These are phyloP conservation scores for Rhizoglyphus robini DNA, from an alignment of 1,140 invertebrate species.

Conservation along the genomic window DNA sequence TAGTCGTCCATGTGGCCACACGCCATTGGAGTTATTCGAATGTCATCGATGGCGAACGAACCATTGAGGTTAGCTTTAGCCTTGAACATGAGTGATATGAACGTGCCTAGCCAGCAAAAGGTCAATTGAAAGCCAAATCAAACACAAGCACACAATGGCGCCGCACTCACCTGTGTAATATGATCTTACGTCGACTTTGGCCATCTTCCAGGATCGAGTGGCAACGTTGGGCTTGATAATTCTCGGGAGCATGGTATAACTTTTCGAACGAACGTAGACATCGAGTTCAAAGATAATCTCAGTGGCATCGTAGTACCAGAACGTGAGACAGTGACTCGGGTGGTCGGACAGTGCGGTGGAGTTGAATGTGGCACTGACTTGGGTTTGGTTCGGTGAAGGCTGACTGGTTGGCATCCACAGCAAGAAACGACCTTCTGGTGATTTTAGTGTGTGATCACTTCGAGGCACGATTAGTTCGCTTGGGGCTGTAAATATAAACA, in stretches of 20 bases:
- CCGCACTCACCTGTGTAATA: too few relatives aligned
- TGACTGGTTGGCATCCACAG: not conserved
- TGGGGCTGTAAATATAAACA: too few relatives aligned
- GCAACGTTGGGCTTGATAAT: not conserved
- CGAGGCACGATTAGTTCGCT: not conserved
- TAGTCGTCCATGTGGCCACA: slow-evolving; percentile 4
- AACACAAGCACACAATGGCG: too few relatives aligned
- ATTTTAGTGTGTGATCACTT: not conserved
- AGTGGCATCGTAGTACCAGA: not conserved
- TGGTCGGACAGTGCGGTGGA: not conserved
- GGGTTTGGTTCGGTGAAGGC: too few relatives aligned
- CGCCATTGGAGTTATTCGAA: not conserved
- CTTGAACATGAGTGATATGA: not conserved
- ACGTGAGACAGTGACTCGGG: not conserved
- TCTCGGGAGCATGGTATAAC: not conserved
- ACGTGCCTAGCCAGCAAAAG: too few relatives aligned
- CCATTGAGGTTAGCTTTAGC: not conserved
- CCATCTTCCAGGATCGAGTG: not conserved
- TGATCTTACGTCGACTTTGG: not conserved
- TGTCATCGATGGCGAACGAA: slow-evolving; percentile 8
- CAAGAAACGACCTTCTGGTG: not conserved
- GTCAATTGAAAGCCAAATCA: too few relatives aligned
- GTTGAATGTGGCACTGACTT: too few relatives aligned
- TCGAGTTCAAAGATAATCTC: not conserved
- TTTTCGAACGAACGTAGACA: not conserved